These are phyloP conservation scores for Ennomos erosarius DNA, from an alignment of 2,888 invertebrate species.

Conservation along the genomic window DNA sequence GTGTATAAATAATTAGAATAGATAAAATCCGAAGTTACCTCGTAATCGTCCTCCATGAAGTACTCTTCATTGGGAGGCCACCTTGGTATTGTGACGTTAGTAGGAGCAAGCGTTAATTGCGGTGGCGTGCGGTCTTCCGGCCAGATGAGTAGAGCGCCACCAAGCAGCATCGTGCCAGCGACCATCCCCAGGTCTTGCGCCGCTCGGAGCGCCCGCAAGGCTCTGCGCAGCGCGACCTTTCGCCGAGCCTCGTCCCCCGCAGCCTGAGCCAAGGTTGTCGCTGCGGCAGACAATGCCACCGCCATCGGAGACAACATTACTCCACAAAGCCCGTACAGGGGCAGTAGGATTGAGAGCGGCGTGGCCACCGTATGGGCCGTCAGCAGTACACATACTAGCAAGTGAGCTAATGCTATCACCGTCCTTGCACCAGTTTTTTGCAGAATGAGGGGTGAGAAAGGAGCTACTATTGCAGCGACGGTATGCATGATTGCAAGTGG, in stretches of 20 bases:
- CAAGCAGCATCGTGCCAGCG: conserved; percentile 71
- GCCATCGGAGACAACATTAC: conserved; percentile 85
- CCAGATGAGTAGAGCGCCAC: conserved; percentile 79
- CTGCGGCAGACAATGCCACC: conserved; percentile 83
- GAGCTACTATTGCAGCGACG: conserved; percentile 85
- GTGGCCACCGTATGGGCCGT: conserved; percentile 82
- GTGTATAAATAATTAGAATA: too few species aligned
- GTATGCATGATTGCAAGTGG: conserved; percentile 87
- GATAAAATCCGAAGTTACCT: conserved; percentile 65
- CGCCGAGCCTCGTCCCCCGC: conserved; percentile 74
- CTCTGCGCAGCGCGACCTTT: conserved; percentile 70
- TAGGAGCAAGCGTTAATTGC: conserved; percentile 69
- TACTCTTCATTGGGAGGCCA: conserved; percentile 79
- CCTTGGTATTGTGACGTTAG: conserved; percentile 67
- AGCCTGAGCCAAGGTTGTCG: conserved; percentile 85
- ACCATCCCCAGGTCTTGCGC: conserved; percentile 79
- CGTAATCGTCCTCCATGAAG: conserved; percentile 83
- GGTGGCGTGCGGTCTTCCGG: conserved; percentile 73
- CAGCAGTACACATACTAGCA: conserved; percentile 85
- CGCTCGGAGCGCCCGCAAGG: conserved; percentile 71
- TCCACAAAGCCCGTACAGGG: conserved; percentile 81
- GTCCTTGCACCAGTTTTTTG: conserved; percentile 72
- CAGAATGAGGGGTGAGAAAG: conserved; percentile 74
- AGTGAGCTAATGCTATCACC: conserved; percentile 79
- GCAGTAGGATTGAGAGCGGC: conserved; percentile 66